Conservation (phyloP, 2,113 vertebrate genomes). For the Carollia perspicillata region DNA sequence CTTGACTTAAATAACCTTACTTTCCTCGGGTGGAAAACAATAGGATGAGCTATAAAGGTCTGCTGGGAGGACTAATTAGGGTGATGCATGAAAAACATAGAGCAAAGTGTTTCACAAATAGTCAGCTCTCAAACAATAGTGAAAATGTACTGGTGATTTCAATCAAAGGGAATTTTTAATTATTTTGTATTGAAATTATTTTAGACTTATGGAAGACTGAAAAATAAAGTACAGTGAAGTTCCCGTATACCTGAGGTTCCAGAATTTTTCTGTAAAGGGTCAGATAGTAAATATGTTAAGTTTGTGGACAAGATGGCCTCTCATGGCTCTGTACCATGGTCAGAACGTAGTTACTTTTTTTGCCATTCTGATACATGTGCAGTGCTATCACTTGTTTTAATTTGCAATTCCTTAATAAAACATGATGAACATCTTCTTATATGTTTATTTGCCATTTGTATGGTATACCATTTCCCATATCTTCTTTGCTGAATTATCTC, state of each 20-base stretch:
- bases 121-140: background rate
- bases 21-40: background rate
- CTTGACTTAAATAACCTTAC: background rate
- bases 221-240: background rate
- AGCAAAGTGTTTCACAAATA: background rate
- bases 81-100: background rate
- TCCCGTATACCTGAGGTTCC: background rate
- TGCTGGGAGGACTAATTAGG: background rate
- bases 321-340: background rate
- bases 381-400: background rate
- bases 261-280: background rate
- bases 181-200: background rate
- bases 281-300: background rate
- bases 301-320: background rate
- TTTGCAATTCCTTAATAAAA: background rate
- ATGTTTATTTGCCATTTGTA: background rate
- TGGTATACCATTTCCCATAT: background rate
- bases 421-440: background rate
- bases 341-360: background rate
- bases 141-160: background rate
- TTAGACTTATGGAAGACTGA: background rate
- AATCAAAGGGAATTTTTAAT: background rate
- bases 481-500: background rate
- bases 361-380: background rate
- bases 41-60: background rate